Evolutionary conservation across 2,113 vertebrate genomes (phyloP).

Genomic region (Macaca mulatta): DNA sequence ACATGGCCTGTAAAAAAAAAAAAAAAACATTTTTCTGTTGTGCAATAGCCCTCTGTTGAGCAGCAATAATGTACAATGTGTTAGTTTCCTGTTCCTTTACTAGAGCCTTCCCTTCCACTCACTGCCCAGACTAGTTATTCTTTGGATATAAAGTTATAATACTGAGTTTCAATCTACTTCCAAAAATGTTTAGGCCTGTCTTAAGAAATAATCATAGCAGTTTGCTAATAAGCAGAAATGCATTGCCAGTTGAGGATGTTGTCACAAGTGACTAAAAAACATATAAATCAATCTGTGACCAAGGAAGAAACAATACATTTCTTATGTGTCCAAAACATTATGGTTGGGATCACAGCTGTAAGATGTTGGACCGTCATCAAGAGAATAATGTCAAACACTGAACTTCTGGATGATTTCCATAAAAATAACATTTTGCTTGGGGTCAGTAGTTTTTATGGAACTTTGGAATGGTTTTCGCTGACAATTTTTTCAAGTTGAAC

Average conservation of each 20-base stretch:
- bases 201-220: slow-evolving; percentile 57
- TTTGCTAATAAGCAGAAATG: slow-evolving; percentile 67
- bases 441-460: slow-evolving; percentile 77
- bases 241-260: slow-evolving; percentile 20
- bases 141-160: slow-evolving; percentile 61
- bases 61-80: slow-evolving; percentile 41
- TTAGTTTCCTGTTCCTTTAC: slow-evolving; percentile 62
- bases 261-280: slow-evolving; percentile 51
- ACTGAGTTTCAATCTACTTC: slow-evolving; percentile 57
- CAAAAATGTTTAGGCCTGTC: slow-evolving; percentile 65
- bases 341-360: slow-evolving; percentile 81
- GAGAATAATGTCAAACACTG: slow-evolving; percentile 84
- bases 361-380: slow-evolving; percentile 80
- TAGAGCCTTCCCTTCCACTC: slow-evolving; percentile 30
- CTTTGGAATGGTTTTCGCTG: slow-evolving; percentile 70
- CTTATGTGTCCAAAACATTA: slow-evolving; percentile 67
- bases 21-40: slow-evolving; percentile 62
- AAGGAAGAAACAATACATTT: slow-evolving; percentile 59
- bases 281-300: slow-evolving; percentile 58
- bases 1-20: slow-evolving; percentile 52
- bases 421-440: slow-evolving; percentile 78
- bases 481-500: slow-evolving; percentile 46
- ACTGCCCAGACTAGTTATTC: slow-evolving; percentile 46
- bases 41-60: slow-evolving; percentile 45
- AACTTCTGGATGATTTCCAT: slow-evolving; percentile 81